phyloP scores from a whole-genome alignment of 2,113 vertebrate genomes.

The Callionymus lyra region DNA sequence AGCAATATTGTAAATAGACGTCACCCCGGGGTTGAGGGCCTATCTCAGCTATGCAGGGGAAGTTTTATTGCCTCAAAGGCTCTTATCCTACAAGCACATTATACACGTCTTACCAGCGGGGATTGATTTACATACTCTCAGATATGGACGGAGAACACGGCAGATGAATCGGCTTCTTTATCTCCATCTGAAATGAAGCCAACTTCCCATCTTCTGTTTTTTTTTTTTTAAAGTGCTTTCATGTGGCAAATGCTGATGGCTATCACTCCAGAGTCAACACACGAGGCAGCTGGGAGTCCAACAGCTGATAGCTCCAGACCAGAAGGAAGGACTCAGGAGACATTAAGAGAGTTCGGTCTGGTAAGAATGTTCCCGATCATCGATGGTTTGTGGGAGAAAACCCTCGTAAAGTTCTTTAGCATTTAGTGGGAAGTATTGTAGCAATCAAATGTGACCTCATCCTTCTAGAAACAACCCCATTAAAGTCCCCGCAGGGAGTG shows the following conservation, averaged over 20 bases:
- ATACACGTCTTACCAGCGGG: conserved; percentile 29
- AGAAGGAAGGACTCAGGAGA: conserved; percentile 18
- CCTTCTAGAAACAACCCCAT: no score
- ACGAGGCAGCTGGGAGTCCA: conserved; percentile 57
- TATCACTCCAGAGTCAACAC: conserved; percentile 65
- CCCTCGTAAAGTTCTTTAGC: no score
- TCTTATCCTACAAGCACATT: conserved; percentile 38
- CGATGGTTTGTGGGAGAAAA: no score
- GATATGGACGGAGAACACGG: conserved; percentile 36
- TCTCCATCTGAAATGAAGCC: conserved; percentile 40
- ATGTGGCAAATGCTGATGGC: conserved; percentile 65
- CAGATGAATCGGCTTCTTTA: conserved; percentile 36
- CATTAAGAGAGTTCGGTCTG: no score
- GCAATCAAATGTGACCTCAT: no score
- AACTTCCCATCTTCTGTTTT: conserved; percentile 29
- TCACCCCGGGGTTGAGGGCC: conserved; percentile 6
- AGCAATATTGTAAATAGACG: conserved; percentile 38
- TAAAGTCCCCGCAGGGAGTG: no score
- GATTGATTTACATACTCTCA: conserved; percentile 34
- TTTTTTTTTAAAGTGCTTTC: conserved; percentile 55
- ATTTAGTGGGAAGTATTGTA: no score
- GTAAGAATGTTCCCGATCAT: no score
- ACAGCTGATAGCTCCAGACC: conserved; percentile 62
- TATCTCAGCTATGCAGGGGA: conserved; percentile 32
- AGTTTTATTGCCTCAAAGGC: conserved; percentile 26